Conservation (phyloP, 2,888 invertebrate species). For the Pherbina coryleti region DNA sequence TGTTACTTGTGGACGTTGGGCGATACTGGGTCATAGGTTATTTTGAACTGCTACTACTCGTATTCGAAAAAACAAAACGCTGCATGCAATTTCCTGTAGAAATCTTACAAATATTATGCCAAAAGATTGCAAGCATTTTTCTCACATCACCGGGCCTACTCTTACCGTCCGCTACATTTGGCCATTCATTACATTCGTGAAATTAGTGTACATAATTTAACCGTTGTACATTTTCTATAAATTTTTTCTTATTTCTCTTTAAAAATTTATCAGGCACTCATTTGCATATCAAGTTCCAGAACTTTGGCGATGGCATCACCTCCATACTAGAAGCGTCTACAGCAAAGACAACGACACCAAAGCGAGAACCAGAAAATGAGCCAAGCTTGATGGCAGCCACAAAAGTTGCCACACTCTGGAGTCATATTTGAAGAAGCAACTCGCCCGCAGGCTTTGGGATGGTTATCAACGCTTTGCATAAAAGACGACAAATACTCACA, state of each 20-base stretch:
- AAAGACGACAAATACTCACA: not conserved
- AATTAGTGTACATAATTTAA: not conserved
- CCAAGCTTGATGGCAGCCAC: not conserved
- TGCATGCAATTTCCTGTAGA: no score
- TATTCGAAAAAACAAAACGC: no score
- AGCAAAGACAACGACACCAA: not conserved
- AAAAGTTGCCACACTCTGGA: not conserved
- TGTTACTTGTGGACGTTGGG: no score
- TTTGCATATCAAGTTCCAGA: constrained; percentile 19
- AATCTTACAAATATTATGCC: not conserved
- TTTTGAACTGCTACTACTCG: no score
- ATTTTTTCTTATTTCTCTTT: not conserved
- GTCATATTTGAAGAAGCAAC: not conserved
- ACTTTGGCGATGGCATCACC: not conserved
- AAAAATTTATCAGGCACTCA: constrained; percentile 1
- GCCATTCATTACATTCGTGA: not conserved
- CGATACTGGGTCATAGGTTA: no score
- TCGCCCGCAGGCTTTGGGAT: not conserved
- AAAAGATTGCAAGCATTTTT: not conserved
- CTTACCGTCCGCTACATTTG: not conserved
- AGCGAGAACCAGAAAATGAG: not conserved
- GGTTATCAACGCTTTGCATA: constrained; percentile 11
- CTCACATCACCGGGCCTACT: not conserved
- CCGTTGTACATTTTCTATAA: no score
- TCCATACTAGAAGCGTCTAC: not conserved